Evolutionary conservation across 2,888 invertebrate species (phyloP), one percentile per base, ranked within the genome.

Genomic region (Tenthredo amoena): DNA sequence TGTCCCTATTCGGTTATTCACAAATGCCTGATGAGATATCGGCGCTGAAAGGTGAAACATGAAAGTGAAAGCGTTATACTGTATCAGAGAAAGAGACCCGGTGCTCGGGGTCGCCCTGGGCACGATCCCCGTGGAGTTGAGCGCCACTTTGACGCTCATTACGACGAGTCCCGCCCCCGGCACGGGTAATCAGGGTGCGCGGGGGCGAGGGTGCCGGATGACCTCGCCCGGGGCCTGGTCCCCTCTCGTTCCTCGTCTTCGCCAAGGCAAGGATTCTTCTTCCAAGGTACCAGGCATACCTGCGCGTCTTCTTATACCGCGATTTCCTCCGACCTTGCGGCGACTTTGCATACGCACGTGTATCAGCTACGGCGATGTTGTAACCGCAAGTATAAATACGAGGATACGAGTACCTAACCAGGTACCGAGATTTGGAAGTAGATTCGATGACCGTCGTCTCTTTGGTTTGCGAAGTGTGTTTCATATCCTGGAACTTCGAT

Each of bases 61-160:
- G 77, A 81, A 81, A 81, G 81, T 81, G 81, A 81, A 81, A 81
- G 81, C 81, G 37, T 31, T 34, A 47, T 10, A 47, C 15, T 34
- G 26, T 7, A 21, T 5, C 2, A 37, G 79, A 58, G 79, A 55
- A 31, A 55, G 34, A 79, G 21, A 76, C 47, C 76, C 34, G 76
- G 47, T 15, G 76, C 55, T 26, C 77, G 21, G 77, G 74, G 74
- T 47, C 50, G 50, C 77, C 43, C 74, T 43, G 74, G 18, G 21
- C 74, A 40, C 43, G 72, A 31, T 77, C 37, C 81, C 40, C 40
- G 81, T 87, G 87, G 92, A 88, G 92, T 93, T 93, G 92, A 93
- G 93, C 92, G 92, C 92, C 92, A 90, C 92, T 92, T 90, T 88
- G 91, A 91, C 91, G 92, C 92, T 93, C 93, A 92, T 93, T 93